Percentiles rank a stretch among this genome's conserved stretches.
Evolutionary conservation across 2,888 invertebrate species (phyloP).

Genomic region (Andrena fulva): DNA sequence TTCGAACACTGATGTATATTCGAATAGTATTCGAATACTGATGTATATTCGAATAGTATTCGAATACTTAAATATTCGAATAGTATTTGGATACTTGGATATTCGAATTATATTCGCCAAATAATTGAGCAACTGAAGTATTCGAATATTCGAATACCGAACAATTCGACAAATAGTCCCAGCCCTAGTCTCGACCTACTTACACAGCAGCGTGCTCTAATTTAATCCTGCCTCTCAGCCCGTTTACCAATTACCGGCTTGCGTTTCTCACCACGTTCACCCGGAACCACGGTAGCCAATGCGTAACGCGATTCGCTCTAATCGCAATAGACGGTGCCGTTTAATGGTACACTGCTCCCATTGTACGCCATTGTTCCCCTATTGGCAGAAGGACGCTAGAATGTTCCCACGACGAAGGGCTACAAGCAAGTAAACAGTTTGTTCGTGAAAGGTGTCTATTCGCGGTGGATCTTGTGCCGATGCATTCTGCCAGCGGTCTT

Average conservation of each 20-base stretch:
- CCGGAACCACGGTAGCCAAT: conserved; percentile 26
- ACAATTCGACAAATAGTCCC: too few relatives aligned
- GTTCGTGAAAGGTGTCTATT: conserved; percentile 24
- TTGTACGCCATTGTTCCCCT: neutral
- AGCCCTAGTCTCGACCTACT: neutral
- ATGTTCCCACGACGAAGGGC: conserved; percentile 53
- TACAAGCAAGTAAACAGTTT: neutral
- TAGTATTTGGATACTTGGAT: too few relatives aligned
- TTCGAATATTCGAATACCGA: too few relatives aligned
- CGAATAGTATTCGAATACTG: too few relatives aligned
- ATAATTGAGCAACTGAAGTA: too few relatives aligned
- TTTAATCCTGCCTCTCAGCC: conserved; percentile 12
- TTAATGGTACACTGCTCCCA: conserved; percentile 7
- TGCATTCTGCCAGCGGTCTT: neutral
- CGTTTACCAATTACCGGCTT: neutral
- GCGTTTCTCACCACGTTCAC: conserved; percentile 21
- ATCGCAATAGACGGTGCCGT: conserved; percentile 15
- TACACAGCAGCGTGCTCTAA: neutral
- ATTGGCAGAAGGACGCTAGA: neutral
- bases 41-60: too few relatives aligned
- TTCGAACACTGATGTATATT: too few relatives aligned
- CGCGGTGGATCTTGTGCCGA: conserved; percentile 17
- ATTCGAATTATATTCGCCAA: too few relatives aligned
- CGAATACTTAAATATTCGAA: too few relatives aligned
- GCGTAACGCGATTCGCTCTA: conserved; percentile 23